Evolutionary conservation across 1,140 invertebrate species (phyloP).

Genomic region (Diuraphis noxia): DNA sequence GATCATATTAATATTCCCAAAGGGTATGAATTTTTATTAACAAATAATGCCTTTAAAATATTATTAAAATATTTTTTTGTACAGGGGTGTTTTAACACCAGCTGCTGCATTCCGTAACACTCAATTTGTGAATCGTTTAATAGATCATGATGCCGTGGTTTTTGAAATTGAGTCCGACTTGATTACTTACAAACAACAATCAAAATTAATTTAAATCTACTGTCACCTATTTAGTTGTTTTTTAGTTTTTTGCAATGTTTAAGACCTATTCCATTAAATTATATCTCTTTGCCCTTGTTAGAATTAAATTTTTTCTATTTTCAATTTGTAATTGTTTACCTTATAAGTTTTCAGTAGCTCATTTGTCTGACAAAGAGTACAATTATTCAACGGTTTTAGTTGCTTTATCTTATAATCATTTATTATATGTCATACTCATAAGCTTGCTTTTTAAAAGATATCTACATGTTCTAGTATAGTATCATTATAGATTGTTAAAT

Average conservation of each 20-base stretch:
- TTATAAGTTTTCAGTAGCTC: background rate
- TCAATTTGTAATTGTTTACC: background rate
- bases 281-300: background rate
- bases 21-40: background rate
- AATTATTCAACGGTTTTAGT: background rate
- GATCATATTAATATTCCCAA: conserved; percentile 61
- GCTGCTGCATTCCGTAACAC: conserved; percentile 18
- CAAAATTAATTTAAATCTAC: background rate
- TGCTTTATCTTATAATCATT: background rate
- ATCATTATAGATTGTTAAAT: background rate
- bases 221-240: background rate
- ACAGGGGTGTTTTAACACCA: conserved; percentile 19
- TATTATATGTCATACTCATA: background rate
- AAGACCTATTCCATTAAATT: background rate
- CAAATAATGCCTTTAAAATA: background rate
- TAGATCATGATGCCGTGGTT: background rate
- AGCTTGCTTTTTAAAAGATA: background rate
- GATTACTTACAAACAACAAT: background rate
- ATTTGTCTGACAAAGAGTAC: background rate
- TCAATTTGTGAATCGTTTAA: background rate
- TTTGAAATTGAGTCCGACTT: conserved; percentile 22
- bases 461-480: background rate
- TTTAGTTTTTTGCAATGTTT: background rate
- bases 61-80: conserved; percentile 15
- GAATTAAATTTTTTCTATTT: background rate